These are phyloP conservation scores for Acleris laterana DNA, from an alignment of 2,888 invertebrate genomes.

Conservation along the genomic window DNA sequence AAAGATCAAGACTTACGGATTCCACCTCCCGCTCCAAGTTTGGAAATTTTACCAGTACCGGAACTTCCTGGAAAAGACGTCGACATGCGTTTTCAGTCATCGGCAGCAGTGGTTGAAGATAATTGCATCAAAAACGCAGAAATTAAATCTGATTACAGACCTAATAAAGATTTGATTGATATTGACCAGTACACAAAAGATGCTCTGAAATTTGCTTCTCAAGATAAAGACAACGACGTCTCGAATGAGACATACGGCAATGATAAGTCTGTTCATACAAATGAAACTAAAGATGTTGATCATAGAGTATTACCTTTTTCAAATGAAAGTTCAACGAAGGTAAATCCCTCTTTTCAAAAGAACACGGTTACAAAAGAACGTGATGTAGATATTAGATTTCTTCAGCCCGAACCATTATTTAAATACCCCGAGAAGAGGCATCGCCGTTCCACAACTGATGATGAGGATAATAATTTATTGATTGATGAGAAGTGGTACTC, in stretches of 20 bases:
- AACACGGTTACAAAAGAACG: conserved; percentile 57
- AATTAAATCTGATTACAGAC: conserved; percentile 54
- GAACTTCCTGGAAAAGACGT: conserved; percentile 76
- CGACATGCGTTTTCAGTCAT: conserved; percentile 78
- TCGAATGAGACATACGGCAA: conserved; percentile 68
- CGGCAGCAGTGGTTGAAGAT: conserved; percentile 53
- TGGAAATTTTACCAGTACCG: conserved; percentile 54
- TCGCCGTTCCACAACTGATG: conserved; percentile 81
- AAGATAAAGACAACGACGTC: conserved; percentile 78
- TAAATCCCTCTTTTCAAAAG: conserved; percentile 50
- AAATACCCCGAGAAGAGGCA: conserved; percentile 75
- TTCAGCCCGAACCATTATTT: conserved; percentile 76
- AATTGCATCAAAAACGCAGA: conserved; percentile 44
- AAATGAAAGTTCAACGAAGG: conserved; percentile 59
- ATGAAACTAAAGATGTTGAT: conserved; percentile 76
- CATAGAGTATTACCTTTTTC: conserved; percentile 77
- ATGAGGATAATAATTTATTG: conserved; percentile 84
- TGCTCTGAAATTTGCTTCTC: conserved; percentile 77
- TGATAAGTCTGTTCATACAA: conserved; percentile 57
- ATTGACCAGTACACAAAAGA: conserved; percentile 83
- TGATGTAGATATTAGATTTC: conserved; percentile 78
- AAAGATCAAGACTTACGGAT: conserved; percentile 80
- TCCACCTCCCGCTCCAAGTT: conserved; percentile 62
- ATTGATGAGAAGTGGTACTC: conserved; percentile 91
- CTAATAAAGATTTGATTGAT: conserved; percentile 75